A percentile compares a stretch with the other conserved stretches of the same genome.
Evolutionary conservation across 2,888 invertebrate genomes (phyloP).

Genomic region (Meghimatium bilineatum): DNA sequence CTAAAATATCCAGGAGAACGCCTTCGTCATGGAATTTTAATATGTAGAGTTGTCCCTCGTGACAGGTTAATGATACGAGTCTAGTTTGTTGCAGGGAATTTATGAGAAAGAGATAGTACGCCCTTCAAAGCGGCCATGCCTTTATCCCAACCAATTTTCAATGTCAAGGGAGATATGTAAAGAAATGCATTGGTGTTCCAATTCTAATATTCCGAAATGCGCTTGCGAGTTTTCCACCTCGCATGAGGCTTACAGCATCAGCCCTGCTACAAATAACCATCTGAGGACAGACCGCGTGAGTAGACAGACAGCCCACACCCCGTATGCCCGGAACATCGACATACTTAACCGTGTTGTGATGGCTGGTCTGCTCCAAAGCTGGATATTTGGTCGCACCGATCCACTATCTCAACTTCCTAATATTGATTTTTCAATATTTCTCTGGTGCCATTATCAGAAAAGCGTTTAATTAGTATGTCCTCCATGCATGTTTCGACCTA

Average conservation of each 20-base stretch:
- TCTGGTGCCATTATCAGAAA: background rate
- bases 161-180: background rate
- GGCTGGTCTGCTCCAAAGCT: conserved; percentile 4
- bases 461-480: background rate
- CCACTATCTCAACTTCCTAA: conserved; percentile 7
- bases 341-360: conserved; percentile 25
- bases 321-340: background rate
- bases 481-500: background rate
- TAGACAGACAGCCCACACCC: conserved; percentile 12
- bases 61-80: background rate
- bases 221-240: conserved; percentile 6
- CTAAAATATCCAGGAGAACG: too few relatives aligned
- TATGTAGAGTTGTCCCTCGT: background rate
- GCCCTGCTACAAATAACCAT: conserved; percentile 10
- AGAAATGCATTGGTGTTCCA: background rate
- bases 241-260: conserved; percentile 6
- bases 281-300: conserved; percentile 18
- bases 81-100: background rate
- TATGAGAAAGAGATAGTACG: background rate
- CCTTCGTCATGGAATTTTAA: too few relatives aligned
- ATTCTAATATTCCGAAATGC: conserved; percentile 1
- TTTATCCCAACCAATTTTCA: background rate
- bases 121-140: background rate
- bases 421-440: conserved; percentile 22
- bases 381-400: background rate